Evolutionary conservation across 2,113 vertebrate species (phyloP), one percentile per base, ranked within the genome.

Genomic region (Pomatorhinus ruficollis): DNA sequence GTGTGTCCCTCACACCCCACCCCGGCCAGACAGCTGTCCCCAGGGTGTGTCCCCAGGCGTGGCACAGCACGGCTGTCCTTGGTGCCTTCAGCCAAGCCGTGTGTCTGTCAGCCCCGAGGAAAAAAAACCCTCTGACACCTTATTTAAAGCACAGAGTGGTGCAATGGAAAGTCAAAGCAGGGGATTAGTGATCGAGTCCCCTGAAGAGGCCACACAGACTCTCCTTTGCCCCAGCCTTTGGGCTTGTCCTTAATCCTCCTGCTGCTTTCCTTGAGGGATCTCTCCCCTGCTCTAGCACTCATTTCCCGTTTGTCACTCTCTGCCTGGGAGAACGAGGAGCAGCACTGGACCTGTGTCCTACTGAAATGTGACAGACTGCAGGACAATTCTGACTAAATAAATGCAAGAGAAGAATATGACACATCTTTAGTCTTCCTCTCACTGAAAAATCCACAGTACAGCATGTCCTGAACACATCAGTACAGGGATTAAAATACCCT

Each of bases 111-210:
- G 63, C 68, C 50, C 64, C 16, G 6, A n/a, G 44, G 45, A 20
- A 33, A 54, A 35, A 64, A 56, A 10, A 0, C 3, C 23, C 83
- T n/a, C 22, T 2, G 8, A 27, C 44, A 81, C 54, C 47, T 80
- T 81, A 87, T 89, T 91, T 80, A 89, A 91, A 84, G 89, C 57
- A 75, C 65, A 11, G 45, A 75, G 60, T 30, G 83, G 61, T 61
- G 61, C 65, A 79, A 47, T 50, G 83, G 80, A 89, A 96, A 90
- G 87, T 83, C 72, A 68, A 61, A 70, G 71, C 80, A 86, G 28
- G n/a, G 63, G 68, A 89, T 85, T 89, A 95, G 63, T 6, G 5
- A 89, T 39, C 5, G 12, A 63, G 75, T 60, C n/a, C 44, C n/a
- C 49, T 49, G 44, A 72, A 72, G 57, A 39, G 35, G 54, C 61